phyloP scores from a whole-genome alignment of 2,888 invertebrate species.

The Epinotia bilunana region DNA sequence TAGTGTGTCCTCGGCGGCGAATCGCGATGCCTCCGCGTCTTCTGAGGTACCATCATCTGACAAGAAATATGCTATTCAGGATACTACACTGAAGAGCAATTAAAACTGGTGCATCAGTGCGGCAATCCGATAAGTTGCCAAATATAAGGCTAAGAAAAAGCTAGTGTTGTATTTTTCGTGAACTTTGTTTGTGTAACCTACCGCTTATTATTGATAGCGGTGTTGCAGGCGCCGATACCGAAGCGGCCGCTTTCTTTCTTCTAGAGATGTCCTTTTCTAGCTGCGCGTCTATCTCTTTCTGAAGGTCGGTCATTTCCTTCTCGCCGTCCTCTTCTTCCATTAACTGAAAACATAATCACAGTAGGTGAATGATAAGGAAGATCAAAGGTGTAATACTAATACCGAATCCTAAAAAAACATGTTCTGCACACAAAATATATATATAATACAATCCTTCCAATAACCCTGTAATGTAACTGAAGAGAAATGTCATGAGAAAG shows the following conservation, averaged over 20 bases:
- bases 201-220: conserved; percentile 18
- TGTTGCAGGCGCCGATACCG: background rate
- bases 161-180: too few relatives aligned
- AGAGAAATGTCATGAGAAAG: too few relatives aligned
- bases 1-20: conserved; percentile 74
- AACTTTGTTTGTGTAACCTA: background rate
- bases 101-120: too few relatives aligned
- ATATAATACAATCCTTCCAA: too few relatives aligned
- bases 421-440: too few relatives aligned
- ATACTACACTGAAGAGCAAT: too few relatives aligned
- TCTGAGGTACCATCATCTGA: conserved; percentile 52
- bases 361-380: background rate
- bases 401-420: too few relatives aligned
- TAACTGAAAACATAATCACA: conserved; percentile 63
- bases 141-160: too few relatives aligned
- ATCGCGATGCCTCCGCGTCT: conserved; percentile 73
- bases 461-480: too few relatives aligned
- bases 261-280: conserved; percentile 87
- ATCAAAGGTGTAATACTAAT: too few relatives aligned
- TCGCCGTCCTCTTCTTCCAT: conserved; percentile 86
- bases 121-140: too few relatives aligned
- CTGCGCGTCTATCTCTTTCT: conserved; percentile 93
- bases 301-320: conserved; percentile 89
- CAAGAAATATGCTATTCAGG: background rate
- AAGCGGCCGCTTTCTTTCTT: conserved; percentile 59